A percentile compares a stretch with the other conserved stretches of the same genome.
phyloP scores from a whole-genome alignment of 92 coral and sea anemone genomes.

The Parazoanthus atlanticus region DNA sequence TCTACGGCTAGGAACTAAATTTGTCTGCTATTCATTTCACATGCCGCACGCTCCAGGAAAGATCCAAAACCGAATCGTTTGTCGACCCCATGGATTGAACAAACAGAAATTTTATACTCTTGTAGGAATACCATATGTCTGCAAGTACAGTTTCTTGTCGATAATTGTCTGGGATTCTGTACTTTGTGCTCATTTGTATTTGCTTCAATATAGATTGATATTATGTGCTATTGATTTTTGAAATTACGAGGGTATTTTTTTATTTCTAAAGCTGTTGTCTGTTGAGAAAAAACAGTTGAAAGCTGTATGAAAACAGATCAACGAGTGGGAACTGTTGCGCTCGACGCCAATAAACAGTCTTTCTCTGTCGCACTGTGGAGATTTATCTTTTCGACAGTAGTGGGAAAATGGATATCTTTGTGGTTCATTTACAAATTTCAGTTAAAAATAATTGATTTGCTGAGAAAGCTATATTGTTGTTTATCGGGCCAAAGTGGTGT shows the following conservation, averaged over 20 bases:
- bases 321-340: background rate
- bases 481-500: slow-evolving; percentile 36
- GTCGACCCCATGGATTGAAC: slow-evolving; percentile 46
- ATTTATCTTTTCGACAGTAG: background rate
- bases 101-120: slow-evolving; percentile 42
- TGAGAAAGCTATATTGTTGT: slow-evolving; percentile 22
- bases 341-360: slow-evolving; percentile 27
- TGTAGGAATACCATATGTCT: slow-evolving; percentile 34
- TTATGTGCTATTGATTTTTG: background rate
- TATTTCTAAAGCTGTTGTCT: background rate
- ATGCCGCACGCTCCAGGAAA: slow-evolving; percentile 41
- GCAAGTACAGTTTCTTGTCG: background rate
- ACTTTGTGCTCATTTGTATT: background rate
- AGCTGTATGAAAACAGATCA: slow-evolving; percentile 33
- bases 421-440: slow-evolving; percentile 2
- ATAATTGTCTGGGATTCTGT: background rate
- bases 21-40: background rate
- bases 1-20: background rate
- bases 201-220: background rate
- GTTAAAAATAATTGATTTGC: slow-evolving; percentile 22
- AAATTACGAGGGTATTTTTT: background rate
- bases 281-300: slow-evolving; percentile 13
- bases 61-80: slow-evolving; percentile 2
- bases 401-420: background rate
- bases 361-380: slow-evolving; percentile 1